Evolutionary conservation across 2,113 vertebrate genomes (phyloP).

Genomic region (Rana temporaria): DNA sequence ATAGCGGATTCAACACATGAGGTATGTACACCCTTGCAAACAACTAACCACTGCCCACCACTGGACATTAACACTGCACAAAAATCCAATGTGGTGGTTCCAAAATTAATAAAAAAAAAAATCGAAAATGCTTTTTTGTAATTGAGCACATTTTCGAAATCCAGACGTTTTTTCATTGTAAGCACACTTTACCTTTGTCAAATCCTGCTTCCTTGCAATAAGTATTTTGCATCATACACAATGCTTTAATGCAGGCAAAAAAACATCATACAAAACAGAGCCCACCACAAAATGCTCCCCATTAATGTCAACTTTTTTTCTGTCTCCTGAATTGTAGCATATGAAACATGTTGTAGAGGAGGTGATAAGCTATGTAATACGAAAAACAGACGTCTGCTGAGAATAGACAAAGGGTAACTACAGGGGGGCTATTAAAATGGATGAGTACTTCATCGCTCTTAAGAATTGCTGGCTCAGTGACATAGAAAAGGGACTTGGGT

Average conservation of each 20-base stretch:
- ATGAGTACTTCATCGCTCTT: slow-evolving; percentile 45
- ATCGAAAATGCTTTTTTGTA: no score
- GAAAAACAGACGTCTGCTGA: slow-evolving; percentile 13
- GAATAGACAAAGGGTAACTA: slow-evolving; percentile 45
- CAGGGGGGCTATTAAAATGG: slow-evolving; percentile 48
- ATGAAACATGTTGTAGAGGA: slow-evolving; percentile 36
- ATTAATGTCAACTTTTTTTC: slow-evolving; percentile 1
- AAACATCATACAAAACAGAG: background rate
- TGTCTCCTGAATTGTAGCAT: slow-evolving; percentile 10
- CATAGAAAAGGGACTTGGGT: slow-evolving; percentile 25
- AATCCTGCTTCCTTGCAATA: no score
- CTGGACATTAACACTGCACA: no score
- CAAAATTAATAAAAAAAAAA: no score
- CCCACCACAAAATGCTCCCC: background rate
- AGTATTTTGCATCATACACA: background rate
- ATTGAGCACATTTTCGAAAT: no score
- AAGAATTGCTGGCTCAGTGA: slow-evolving; percentile 20
- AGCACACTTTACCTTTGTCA: no score
- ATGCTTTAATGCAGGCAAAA: background rate
- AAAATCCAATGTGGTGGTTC: no score
- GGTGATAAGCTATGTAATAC: slow-evolving; percentile 33
- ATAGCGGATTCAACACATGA: no score
- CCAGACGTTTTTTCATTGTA: no score
- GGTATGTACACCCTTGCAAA: no score
- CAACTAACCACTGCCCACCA: no score